Conservation (phyloP, 2,797 vertebrate genomes). For the Fistularia commersonii region DNA sequence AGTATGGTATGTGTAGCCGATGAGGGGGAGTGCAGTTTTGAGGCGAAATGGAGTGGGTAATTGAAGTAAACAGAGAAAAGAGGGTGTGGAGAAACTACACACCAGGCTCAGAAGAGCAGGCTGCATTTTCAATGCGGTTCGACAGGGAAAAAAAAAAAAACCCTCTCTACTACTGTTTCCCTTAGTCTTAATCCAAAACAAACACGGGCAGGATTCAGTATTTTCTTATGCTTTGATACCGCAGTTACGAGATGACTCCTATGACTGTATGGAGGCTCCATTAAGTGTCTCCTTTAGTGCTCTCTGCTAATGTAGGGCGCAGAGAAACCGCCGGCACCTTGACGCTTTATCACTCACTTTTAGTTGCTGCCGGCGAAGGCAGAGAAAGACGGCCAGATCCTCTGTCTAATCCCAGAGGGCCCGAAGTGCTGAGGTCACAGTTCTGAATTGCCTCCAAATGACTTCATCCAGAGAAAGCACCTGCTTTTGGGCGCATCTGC, state of each 20-base stretch:
- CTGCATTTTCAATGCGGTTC: conserved; percentile 51
- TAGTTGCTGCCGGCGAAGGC: conserved; percentile 57
- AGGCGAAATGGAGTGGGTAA: conserved; percentile 69
- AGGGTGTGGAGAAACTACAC: conserved; percentile 52
- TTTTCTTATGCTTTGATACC: conserved; percentile 19
- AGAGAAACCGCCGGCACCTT: conserved; percentile 57
- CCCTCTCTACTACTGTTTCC: conserved; percentile 47
- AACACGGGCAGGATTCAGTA: conserved; percentile 15
- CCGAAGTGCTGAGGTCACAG: conserved; percentile 76
- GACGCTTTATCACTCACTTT: conserved; percentile 66
- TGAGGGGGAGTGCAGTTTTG: conserved; percentile 54
- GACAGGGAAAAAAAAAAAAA: conserved; percentile 38
- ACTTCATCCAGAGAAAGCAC: conserved; percentile 77
- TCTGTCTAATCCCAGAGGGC: conserved; percentile 70
- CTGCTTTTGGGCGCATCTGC: conserved; percentile 70
- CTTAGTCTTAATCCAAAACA: conserved; percentile 52
- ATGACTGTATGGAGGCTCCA: conserved; percentile 57
- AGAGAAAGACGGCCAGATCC: conserved; percentile 66
- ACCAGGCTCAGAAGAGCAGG: conserved; percentile 55
- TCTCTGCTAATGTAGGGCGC: conserved; percentile 59
- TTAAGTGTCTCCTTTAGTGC: conserved; percentile 61
- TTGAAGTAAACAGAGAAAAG: conserved; percentile 72
- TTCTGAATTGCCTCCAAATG: conserved; percentile 76
- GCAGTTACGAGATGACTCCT: conserved; percentile 46
- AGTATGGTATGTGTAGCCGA: conserved; percentile 67